A percentile compares a stretch with the other conserved stretches of the same genome.
Conservation (phyloP, 2,888 invertebrate species). For the Leptopilina syphax region DNA sequence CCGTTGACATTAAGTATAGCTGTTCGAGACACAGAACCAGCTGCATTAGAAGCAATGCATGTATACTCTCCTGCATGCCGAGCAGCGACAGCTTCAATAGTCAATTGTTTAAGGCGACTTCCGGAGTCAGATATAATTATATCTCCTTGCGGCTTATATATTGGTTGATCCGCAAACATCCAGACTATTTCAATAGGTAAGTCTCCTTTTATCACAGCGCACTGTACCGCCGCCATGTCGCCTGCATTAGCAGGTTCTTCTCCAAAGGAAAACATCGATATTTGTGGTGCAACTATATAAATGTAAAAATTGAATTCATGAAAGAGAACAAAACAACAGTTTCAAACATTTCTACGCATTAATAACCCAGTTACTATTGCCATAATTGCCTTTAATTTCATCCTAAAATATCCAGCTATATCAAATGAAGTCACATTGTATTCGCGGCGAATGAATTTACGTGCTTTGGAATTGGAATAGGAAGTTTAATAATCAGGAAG, state of each 20-base stretch:
- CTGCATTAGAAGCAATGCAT: constrained; percentile 79
- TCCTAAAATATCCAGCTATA: background rate
- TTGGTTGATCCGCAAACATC: constrained; percentile 79
- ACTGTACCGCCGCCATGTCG: constrained; percentile 85
- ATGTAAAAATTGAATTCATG: background rate
- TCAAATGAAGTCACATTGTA: too few species aligned
- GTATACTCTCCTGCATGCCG: constrained; percentile 85
- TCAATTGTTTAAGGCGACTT: constrained; percentile 77
- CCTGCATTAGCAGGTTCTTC: constrained; percentile 86
- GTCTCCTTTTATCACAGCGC: constrained; percentile 87
- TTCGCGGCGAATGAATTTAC: too few species aligned
- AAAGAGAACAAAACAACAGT: background rate
- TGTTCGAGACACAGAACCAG: constrained; percentile 78
- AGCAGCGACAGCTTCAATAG: constrained; percentile 84
- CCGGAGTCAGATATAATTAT: constrained; percentile 66
- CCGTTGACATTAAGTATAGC: constrained; percentile 79
- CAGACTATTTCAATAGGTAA: constrained; percentile 86
- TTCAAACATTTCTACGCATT: too few species aligned
- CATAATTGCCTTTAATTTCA: too few species aligned
- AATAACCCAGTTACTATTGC: too few species aligned
- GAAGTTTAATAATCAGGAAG: background rate
- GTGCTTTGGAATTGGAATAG: background rate
- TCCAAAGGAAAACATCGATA: constrained; percentile 85
- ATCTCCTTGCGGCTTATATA: constrained; percentile 64
- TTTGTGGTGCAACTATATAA: constrained; percentile 82